Conservation (phyloP, 2,888 invertebrate genomes). For the Phaonia tiefii region DNA sequence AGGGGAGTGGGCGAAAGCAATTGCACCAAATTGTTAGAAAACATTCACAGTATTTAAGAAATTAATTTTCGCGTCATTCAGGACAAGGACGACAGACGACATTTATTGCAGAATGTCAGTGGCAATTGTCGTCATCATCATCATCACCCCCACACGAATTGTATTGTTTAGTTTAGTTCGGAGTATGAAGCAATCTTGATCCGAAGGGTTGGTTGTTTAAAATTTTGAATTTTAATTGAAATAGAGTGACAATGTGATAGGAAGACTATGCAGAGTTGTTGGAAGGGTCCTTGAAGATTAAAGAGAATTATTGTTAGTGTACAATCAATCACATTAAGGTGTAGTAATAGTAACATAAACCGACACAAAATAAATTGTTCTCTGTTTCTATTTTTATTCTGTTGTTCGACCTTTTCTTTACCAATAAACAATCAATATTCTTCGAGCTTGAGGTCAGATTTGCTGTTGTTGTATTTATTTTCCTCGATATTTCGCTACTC, state of each 20-base stretch:
- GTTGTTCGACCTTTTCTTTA: too few species aligned
- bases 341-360: too few species aligned
- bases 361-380: too few species aligned
- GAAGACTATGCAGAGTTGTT: not conserved
- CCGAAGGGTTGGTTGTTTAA: conserved; percentile 20
- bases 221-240: conserved; percentile 19
- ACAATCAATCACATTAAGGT: not conserved
- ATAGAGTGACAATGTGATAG: conserved; percentile 4
- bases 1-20: too few species aligned
- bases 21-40: too few species aligned
- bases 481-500: too few species aligned
- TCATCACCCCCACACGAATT: not conserved
- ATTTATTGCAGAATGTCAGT: conserved; percentile 63
- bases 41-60: conserved; percentile 66
- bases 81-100: conserved; percentile 51
- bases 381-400: too few species aligned
- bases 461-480: too few species aligned
- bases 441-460: too few species aligned
- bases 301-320: conserved; percentile 4
- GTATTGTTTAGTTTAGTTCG: not conserved
- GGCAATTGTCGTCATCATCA: conserved; percentile 57
- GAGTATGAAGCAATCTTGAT: not conserved
- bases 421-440: too few species aligned
- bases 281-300: conserved; percentile 1
- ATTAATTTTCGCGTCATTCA: conserved; percentile 63